Evolutionary conservation across 2,797 vertebrate genomes (phyloP).

Genomic region (Takifugu rubripes): DNA sequence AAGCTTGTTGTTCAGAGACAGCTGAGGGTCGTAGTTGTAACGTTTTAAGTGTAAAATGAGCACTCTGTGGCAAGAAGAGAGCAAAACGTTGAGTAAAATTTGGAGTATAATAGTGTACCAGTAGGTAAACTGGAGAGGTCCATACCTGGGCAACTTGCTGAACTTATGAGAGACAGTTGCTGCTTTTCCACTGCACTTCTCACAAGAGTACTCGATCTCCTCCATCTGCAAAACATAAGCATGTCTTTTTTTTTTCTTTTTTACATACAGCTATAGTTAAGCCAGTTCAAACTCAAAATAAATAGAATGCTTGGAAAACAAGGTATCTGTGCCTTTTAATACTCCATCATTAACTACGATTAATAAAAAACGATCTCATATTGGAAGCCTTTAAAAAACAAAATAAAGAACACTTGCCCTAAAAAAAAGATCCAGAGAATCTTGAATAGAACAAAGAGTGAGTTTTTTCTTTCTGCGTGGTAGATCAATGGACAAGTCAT

Average conservation of each 20-base stretch:
- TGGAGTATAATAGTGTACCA: too few relatives aligned
- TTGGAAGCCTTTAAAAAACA: too few relatives aligned
- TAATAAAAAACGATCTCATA: neutral
- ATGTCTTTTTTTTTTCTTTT: neutral
- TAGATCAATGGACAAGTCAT: slow-evolving; percentile 96
- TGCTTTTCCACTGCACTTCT: slow-evolving; percentile 92
- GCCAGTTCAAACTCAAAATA: neutral
- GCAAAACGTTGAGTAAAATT: neutral
- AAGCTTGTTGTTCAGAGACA: slow-evolving; percentile 95
- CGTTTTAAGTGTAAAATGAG: slow-evolving; percentile 98
- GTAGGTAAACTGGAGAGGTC: neutral
- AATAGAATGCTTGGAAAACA: neutral
- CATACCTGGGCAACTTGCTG: slow-evolving; percentile 92
- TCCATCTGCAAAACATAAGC: slow-evolving; percentile 80
- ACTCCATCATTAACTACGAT: neutral
- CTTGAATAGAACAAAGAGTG: slow-evolving; percentile 91
- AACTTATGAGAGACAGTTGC: slow-evolving; percentile 96
- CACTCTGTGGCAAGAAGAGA: slow-evolving; percentile 73
- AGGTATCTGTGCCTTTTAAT: neutral
- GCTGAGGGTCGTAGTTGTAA: slow-evolving; percentile 94
- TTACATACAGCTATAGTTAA: neutral
- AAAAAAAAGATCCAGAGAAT: slow-evolving; percentile 97
- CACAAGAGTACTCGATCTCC: slow-evolving; percentile 98
- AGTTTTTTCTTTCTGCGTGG: slow-evolving; percentile 91
- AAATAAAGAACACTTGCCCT: slow-evolving; percentile 71